Conservation (phyloP, 2,888 invertebrate species). For the Drosophila gaucha region DNA sequence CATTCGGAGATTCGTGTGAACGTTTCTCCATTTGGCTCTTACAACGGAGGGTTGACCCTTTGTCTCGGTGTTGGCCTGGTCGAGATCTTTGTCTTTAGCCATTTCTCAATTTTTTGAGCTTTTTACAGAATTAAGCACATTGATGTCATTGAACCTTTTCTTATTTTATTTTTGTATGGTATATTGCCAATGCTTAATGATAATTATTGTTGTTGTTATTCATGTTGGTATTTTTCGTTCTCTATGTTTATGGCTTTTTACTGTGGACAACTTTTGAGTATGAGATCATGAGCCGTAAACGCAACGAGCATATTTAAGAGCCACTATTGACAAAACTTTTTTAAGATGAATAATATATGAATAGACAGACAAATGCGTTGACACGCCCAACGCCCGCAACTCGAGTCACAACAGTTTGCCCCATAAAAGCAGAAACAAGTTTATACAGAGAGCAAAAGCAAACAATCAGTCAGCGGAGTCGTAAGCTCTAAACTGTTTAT, state of each 20-base stretch:
- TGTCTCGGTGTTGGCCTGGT: conserved; percentile 9
- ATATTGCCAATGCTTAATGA: conserved; percentile 32
- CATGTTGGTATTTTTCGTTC: conserved; percentile 40
- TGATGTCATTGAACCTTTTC: conserved; percentile 66
- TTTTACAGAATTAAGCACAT: conserved; percentile 29
- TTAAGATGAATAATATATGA: conserved; percentile 29
- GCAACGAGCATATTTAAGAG: conserved; percentile 30
- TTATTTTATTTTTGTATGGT: conserved; percentile 14
- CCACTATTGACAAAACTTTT: conserved; percentile 72
- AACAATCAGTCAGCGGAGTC: conserved; percentile 21
- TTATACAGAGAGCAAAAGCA: conserved; percentile 43
- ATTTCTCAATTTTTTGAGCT: conserved; percentile 42
- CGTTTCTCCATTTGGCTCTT: conserved; percentile 13
- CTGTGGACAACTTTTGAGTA: conserved; percentile 64
- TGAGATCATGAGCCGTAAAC: conserved; percentile 70
- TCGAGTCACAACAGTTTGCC: conserved; percentile 23
- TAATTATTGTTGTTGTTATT: conserved; percentile 20
- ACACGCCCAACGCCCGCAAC: conserved; percentile 55
- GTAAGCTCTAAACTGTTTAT: conserved; percentile 23
- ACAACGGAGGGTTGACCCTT: conserved; percentile 23
- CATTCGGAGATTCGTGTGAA: conserved; percentile 10
- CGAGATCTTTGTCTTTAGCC: conserved; percentile 48
- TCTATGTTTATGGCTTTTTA: conserved; percentile 32
- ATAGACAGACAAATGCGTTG: conserved; percentile 19
- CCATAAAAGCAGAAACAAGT: conserved; percentile 66